phyloP scores from a whole-genome alignment of 2,113 vertebrate species.

The Pterophyllum scalare region DNA sequence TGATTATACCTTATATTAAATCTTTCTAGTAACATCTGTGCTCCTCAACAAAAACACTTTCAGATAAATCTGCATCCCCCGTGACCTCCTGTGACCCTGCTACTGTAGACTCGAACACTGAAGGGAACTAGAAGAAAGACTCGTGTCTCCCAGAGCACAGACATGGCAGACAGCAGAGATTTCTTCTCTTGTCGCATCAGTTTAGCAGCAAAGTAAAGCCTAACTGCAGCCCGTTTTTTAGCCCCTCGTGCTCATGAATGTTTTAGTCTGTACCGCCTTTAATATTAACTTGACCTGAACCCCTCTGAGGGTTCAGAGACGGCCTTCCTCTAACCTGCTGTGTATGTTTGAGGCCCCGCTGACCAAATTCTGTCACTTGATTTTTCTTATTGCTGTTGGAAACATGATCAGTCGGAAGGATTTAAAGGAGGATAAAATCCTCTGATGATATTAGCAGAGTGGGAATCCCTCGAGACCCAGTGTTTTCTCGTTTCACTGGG shows the following conservation, averaged over 20 bases:
- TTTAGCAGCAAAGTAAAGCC: slow-evolving; percentile 61
- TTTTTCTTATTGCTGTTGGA: slow-evolving; percentile 56
- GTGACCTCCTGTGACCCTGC: too few species aligned
- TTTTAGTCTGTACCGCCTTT: slow-evolving; percentile 54
- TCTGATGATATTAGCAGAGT: slow-evolving; percentile 49
- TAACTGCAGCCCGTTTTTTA: slow-evolving; percentile 37
- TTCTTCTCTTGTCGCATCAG: slow-evolving; percentile 61
- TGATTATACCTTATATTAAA: too few species aligned
- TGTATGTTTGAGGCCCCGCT: slow-evolving; percentile 47
- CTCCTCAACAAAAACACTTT: too few species aligned
- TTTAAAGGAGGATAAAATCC: slow-evolving; percentile 48
- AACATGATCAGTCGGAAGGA: slow-evolving; percentile 61
- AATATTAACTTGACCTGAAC: slow-evolving; percentile 64
- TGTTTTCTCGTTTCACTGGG: slow-evolving; percentile 11
- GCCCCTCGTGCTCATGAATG: slow-evolving; percentile 51
- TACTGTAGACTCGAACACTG: too few species aligned
- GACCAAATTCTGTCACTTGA: slow-evolving; percentile 63
- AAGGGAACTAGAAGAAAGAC: too few species aligned
- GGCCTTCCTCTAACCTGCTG: slow-evolving; percentile 10
- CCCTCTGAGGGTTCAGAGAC: slow-evolving; percentile 30
- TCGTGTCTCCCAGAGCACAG: too few species aligned
- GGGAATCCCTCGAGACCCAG: slow-evolving; percentile 34
- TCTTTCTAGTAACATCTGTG: too few species aligned
- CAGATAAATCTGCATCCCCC: too few species aligned
- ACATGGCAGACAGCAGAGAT: slow-evolving; percentile 35